Conservation (phyloP, 2,888 invertebrate genomes). For the Didymodactylos carnosus region DNA sequence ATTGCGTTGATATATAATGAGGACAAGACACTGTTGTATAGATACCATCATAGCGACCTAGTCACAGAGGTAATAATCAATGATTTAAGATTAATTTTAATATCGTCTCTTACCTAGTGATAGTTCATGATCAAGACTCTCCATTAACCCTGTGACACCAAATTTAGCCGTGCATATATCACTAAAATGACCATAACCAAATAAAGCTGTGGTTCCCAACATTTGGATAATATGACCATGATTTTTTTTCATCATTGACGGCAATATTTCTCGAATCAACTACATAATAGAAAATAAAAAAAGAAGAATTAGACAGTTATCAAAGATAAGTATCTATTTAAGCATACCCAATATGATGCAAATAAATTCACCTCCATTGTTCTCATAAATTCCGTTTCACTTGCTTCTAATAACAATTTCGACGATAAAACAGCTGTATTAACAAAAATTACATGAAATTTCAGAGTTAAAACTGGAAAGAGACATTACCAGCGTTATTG, state of each 20-base stretch:
- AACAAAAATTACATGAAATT: background rate
- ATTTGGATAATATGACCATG: slow-evolving; percentile 11
- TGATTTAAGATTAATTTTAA: too few relatives aligned
- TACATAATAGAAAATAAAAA: background rate
- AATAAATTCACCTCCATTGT: slow-evolving; percentile 7
- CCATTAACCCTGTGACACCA: slow-evolving; percentile 6
- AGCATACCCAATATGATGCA: slow-evolving; percentile 3
- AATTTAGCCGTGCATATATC: slow-evolving; percentile 12
- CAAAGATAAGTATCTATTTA: too few relatives aligned
- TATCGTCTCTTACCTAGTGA: too few relatives aligned
- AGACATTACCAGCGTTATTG: background rate
- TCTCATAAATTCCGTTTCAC: slow-evolving; percentile 7
- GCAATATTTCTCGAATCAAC: slow-evolving; percentile 6
- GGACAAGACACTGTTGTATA: background rate
- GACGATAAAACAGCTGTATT: background rate
- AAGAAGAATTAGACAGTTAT: background rate
- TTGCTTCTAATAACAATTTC: slow-evolving; percentile 1
- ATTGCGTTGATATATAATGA: background rate
- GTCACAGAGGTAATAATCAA: too few relatives aligned
- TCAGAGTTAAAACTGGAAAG: background rate
- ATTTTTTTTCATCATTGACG: slow-evolving; percentile 9
- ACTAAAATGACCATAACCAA: slow-evolving; percentile 8
- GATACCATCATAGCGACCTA: slow-evolving; percentile 12
- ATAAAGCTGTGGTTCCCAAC: slow-evolving; percentile 2
- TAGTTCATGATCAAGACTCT: slow-evolving; percentile 10